phyloP scores from a whole-genome alignment of 2,797 vertebrate species.

The Phoebastria nigripes region DNA sequence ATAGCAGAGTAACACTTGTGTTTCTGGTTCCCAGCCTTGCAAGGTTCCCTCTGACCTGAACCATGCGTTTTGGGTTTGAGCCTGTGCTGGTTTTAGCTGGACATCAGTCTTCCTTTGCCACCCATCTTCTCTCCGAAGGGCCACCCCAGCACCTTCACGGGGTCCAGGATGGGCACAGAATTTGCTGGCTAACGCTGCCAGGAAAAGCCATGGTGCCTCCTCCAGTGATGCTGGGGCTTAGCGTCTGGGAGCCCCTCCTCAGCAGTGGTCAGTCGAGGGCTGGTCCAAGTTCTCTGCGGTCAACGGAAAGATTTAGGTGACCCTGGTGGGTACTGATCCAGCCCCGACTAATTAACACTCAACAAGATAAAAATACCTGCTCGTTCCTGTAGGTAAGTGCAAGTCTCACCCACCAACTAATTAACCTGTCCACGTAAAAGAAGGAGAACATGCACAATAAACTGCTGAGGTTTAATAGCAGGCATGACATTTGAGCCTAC shows the following conservation, averaged over 20 bases:
- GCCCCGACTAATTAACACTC: background rate
- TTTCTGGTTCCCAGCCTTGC: background rate
- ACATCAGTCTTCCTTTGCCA: too few species aligned
- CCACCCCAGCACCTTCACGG: background rate
- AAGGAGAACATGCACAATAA: rapidly evolving
- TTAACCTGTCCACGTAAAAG: background rate
- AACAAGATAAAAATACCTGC: background rate
- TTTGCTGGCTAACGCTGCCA: rapidly evolving
- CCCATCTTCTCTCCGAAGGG: background rate
- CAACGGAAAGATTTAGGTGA: background rate
- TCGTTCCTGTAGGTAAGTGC: background rate
- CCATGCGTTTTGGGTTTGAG: background rate
- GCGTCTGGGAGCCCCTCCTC: rapidly evolving
- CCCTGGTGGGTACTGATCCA: rapidly evolving
- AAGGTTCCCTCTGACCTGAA: background rate
- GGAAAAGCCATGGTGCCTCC: background rate
- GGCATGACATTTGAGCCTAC: background rate
- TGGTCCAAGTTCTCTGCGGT: background rate
- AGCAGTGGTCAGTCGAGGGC: rapidly evolving
- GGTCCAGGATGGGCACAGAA: background rate
- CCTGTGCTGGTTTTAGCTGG: background rate
- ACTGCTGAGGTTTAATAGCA: background rate
- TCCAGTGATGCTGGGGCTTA: background rate
- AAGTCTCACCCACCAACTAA: background rate
- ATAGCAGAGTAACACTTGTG: background rate